Evolutionary conservation across 2,113 vertebrate genomes (phyloP).

Genomic region (Halichoeres trimaculatus): DNA sequence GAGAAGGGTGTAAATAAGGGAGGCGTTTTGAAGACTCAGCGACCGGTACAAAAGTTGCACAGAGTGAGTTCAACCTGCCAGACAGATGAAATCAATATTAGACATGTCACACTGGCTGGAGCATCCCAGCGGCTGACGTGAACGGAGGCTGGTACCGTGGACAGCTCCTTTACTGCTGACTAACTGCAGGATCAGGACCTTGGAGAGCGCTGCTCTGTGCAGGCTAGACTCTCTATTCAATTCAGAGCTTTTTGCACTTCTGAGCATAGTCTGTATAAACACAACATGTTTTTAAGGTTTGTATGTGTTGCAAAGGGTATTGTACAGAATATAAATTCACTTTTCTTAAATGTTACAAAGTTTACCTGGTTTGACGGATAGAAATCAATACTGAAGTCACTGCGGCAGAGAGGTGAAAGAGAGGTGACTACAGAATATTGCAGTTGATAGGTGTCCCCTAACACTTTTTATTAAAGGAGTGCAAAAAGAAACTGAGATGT

Average conservation of each 20-base stretch:
- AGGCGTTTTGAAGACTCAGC: not conserved
- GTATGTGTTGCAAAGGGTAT: not conserved
- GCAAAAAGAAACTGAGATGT: slow-evolving; percentile 5
- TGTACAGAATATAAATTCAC: not conserved
- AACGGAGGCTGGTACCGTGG: not conserved
- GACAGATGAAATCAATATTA: not conserved
- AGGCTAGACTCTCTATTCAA: not conserved
- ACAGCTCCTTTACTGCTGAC: slow-evolving; percentile 6
- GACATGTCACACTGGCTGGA: not conserved
- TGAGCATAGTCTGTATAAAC: not conserved
- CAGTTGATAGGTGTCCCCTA: not conserved
- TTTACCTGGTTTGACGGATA: not conserved
- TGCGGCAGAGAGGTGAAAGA: not conserved
- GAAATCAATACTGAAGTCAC: not conserved
- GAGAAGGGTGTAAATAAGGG: not conserved
- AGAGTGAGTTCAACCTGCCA: not conserved
- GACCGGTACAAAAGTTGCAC: not conserved
- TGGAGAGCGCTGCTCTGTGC: slow-evolving; percentile 5
- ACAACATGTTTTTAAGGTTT: not conserved
- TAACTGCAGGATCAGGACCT: slow-evolving; percentile 14
- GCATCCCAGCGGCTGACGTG: not conserved
- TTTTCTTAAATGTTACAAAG: not conserved
- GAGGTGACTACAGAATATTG: not conserved
- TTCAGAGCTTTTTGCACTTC: not conserved
- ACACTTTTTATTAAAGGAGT: slow-evolving; percentile 1